A percentile compares a stretch with the other conserved stretches of the same genome.
These are phyloP conservation scores for Neolamprologus devosi DNA, from an alignment of 2,113 vertebrate species.

Conservation along the genomic window DNA sequence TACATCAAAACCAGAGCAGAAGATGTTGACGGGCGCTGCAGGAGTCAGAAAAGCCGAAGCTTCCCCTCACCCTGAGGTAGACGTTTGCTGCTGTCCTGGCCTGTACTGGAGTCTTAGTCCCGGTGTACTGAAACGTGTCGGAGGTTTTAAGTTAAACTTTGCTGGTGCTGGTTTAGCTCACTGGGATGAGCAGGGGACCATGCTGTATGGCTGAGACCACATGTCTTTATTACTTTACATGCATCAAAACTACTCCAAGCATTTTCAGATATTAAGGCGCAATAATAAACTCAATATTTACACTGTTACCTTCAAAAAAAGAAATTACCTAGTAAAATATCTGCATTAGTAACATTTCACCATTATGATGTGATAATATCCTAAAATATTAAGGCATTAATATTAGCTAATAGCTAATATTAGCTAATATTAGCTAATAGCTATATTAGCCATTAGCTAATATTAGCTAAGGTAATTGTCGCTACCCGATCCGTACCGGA, in stretches of 20 bases:
- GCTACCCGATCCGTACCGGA: too few species aligned
- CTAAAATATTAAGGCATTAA: background rate
- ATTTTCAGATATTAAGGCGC: accelerated
- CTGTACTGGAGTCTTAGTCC: background rate
- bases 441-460: too few species aligned
- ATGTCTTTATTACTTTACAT: background rate
- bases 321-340: background rate
- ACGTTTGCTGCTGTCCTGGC: background rate
- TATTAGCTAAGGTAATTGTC: too few species aligned
- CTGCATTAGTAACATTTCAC: background rate
- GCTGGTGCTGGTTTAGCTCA: background rate
- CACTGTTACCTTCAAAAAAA: background rate
- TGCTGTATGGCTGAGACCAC: background rate
- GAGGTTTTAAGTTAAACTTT: background rate
- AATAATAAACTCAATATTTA: background rate
- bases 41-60: background rate
- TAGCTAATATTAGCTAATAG: too few species aligned
- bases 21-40: background rate
- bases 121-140: background rate
- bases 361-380: background rate
- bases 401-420: too few species aligned
- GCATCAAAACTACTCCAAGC: background rate
- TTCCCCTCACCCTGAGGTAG: background rate
- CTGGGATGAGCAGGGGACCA: background rate
- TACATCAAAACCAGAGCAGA: background rate